Conservation (phyloP, 1,140 invertebrate genomes). For the Conus betulinus region DNA sequence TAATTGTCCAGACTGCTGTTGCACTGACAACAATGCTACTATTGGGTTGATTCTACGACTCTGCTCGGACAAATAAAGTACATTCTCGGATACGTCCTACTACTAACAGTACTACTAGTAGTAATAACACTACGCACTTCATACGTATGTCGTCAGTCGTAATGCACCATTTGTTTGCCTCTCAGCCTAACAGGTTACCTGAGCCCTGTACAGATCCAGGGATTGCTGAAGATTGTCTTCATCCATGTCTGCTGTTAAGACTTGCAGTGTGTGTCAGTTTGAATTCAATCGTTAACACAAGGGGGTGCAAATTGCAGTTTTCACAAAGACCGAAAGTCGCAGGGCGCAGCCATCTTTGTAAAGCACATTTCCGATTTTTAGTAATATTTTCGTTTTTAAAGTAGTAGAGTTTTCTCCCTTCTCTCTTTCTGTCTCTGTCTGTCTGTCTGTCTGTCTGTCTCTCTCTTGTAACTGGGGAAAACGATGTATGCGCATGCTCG, state of each 20-base stretch:
- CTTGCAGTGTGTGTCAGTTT: background rate
- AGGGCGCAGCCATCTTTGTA: slow-evolving; percentile 20
- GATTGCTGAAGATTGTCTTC: slow-evolving; percentile 3
- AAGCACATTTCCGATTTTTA: background rate
- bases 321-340: background rate
- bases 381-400: background rate
- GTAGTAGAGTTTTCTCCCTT: slow-evolving; percentile 21
- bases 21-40: too few species aligned
- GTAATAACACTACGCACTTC: too few species aligned
- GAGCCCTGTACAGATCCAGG: slow-evolving; percentile 27
- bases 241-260: slow-evolving; percentile 5
- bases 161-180: too few species aligned
- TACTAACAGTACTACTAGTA: too few species aligned
- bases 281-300: background rate
- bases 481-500: too few species aligned
- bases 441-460: too few species aligned
- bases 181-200: slow-evolving; percentile 1
- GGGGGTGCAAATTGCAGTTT: background rate
- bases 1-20: too few species aligned
- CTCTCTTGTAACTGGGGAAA: too few species aligned
- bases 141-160: too few species aligned
- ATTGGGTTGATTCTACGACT: too few species aligned
- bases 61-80: too few species aligned
- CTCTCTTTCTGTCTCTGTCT: slow-evolving; percentile 34
- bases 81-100: too few species aligned